Percentiles rank a stretch among this genome's conserved stretches.
phyloP scores from a whole-genome alignment of 2,797 vertebrate genomes.

The Thripadectes ignobilis region DNA sequence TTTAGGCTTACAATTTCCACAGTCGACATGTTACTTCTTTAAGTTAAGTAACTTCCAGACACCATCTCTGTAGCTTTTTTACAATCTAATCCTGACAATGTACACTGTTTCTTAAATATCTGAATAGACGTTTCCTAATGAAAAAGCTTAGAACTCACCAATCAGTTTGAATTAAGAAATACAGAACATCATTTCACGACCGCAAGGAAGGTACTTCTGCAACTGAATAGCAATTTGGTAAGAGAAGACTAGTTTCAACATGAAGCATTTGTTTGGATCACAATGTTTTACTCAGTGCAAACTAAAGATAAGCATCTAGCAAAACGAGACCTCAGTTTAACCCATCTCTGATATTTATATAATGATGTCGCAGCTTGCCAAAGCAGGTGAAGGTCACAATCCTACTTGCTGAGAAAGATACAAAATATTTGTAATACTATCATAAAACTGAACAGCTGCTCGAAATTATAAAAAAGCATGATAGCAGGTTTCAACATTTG shows the following conservation, averaged over 20 bases:
- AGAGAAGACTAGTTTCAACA: slow-evolving; percentile 25
- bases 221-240: background rate
- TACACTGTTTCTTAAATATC: background rate
- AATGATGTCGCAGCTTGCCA: slow-evolving; percentile 2
- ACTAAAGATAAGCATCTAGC: slow-evolving; percentile 49
- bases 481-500: background rate
- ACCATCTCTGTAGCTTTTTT: background rate
- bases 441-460: background rate
- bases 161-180: background rate
- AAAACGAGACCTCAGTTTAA: slow-evolving; percentile 47
- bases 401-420: background rate
- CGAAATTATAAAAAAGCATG: background rate
- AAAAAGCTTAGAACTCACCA: background rate
- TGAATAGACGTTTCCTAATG: background rate
- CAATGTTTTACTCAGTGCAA: background rate
- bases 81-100: background rate
- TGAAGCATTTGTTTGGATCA: slow-evolving; percentile 38
- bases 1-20: background rate
- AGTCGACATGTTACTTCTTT: background rate
- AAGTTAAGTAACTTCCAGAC: background rate
- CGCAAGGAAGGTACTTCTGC: background rate
- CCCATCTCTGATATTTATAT: slow-evolving; percentile 2
- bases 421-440: background rate
- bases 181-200: background rate
- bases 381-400: slow-evolving; percentile 17